Percentiles rank a stretch among this genome's conserved stretches.
phyloP scores from a whole-genome alignment of 1,140 invertebrate species.

The Drosophila guanche region DNA sequence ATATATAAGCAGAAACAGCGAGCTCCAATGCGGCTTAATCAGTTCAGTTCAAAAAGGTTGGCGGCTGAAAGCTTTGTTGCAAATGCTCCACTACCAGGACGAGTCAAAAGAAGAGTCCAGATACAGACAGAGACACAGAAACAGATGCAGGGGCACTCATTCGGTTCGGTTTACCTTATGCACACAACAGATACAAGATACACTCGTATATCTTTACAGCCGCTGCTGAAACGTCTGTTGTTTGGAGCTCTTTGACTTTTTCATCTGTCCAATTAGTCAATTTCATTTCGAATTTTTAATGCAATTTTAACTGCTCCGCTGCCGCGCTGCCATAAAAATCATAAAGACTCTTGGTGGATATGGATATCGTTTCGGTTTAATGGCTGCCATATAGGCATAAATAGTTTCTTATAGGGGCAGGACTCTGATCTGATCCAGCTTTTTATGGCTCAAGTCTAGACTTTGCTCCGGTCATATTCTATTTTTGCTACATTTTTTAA shows the following conservation, averaged over 20 bases:
- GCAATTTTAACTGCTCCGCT: conserved; percentile 64
- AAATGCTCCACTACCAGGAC: conserved; percentile 17
- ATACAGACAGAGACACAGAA: not conserved
- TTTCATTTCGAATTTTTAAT: conserved; percentile 67
- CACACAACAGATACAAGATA: conserved; percentile 13
- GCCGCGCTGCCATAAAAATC: conserved; percentile 54
- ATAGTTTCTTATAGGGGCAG: conserved; percentile 45
- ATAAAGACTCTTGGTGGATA: conserved; percentile 22
- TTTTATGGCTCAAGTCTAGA: conserved; percentile 58
- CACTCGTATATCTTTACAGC: conserved; percentile 32
- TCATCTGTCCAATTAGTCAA: conserved; percentile 78
- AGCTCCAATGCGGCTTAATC: conserved; percentile 71
- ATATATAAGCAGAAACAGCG: conserved; percentile 31
- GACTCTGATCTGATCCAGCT: conserved; percentile 48
- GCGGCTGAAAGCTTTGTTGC: conserved; percentile 50
- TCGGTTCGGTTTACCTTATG: conserved; percentile 22
- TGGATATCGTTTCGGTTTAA: conserved; percentile 41
- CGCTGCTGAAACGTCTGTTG: conserved; percentile 30
- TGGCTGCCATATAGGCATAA: conserved; percentile 52
- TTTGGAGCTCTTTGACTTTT: conserved; percentile 62
- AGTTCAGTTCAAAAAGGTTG: conserved; percentile 73
- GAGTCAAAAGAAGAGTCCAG: no score
- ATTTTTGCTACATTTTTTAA: conserved; percentile 47
- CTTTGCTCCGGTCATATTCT: conserved; percentile 38
- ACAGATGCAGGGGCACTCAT: conserved; percentile 54